Evolutionary conservation across 2,888 invertebrate genomes (phyloP), one percentile per base, ranked within the genome.

Genomic region (Dyspetes luteomarginatus): DNA sequence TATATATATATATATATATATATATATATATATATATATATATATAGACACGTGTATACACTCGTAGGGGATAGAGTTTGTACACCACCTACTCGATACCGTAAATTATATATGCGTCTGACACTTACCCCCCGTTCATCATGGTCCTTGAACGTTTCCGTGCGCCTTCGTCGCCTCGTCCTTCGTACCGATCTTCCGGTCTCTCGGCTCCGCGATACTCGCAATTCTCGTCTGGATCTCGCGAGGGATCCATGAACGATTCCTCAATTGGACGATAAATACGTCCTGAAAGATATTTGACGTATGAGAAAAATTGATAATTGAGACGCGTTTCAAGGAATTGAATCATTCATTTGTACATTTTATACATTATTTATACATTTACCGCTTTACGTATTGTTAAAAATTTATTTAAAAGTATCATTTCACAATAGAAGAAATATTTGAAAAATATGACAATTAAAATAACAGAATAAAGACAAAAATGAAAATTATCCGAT

Each of bases 131-230:
- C 73, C 73, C 78, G 64, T 73, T 69, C 28, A 73, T 48, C 48
- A 45, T 64, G 73, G 78, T 81, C 81, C 81, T 81, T 78, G 81
- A 58, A 81, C 62, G 56, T 74, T 81, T 81, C 78, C 81, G 81
- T 19, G 73, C 77, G 43, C 56, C 78, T 65, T 62, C 41, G 43
- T 55, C 50, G 17, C 73, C 62, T 81, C 72, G 69, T 81, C 73
- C 68, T 81, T 78, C 73, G 78, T 52, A 58, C 5, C 41, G 69
- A 52, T 81, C 81, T 81, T 81, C 81, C 81, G 81, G 81, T 81
- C 68, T 50, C 68, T 56, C 72, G 15, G 41, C 30, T 56, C 19
- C 17, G 4, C 68, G 68, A 28, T 62, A 24, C 56, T 48, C 55
- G n/a, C 30, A 36, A 12, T 36, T 4, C 22, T 65, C 77, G 30